Evolutionary conservation across 2,888 invertebrate genomes (phyloP).

Genomic region (Synanthedon myopaeformis): DNA sequence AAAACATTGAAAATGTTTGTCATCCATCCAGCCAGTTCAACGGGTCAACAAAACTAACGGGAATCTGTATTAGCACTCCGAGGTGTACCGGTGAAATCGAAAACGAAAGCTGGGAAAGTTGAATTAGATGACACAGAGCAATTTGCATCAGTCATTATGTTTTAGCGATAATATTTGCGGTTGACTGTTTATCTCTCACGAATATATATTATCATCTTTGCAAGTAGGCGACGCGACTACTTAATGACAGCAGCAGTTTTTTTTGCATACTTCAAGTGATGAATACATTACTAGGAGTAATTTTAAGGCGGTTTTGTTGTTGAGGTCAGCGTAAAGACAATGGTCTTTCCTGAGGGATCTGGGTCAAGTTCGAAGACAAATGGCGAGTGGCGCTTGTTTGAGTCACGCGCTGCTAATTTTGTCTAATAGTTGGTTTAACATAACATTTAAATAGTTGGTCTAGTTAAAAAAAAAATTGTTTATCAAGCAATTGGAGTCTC

Average conservation of each 20-base stretch:
- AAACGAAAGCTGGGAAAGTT: slow-evolving; percentile 63
- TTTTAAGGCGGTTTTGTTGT: slow-evolving; percentile 19
- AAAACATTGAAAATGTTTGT: slow-evolving; percentile 29
- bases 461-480: background rate
- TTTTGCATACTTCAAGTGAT: slow-evolving; percentile 5
- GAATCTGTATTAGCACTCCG: slow-evolving; percentile 31
- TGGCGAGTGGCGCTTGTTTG: slow-evolving; percentile 26
- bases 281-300: slow-evolving; percentile 23
- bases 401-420: slow-evolving; percentile 27
- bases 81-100: slow-evolving; percentile 25
- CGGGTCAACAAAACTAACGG: slow-evolving; percentile 54
- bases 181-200: background rate
- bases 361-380: slow-evolving; percentile 56
- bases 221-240: too few species aligned
- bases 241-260: background rate
- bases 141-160: background rate
- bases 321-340: slow-evolving; percentile 53
- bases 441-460: background rate
- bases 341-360: slow-evolving; percentile 45
- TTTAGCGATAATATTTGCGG: background rate
- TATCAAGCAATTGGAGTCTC: too few species aligned
- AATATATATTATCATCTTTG: too few species aligned
- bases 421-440: background rate
- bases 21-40: slow-evolving; percentile 30
- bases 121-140: slow-evolving; percentile 34